Evolutionary conservation across 2,888 invertebrate genomes (phyloP), one percentile per base, ranked within the genome.

Genomic region (Clitarchus hookeri): DNA sequence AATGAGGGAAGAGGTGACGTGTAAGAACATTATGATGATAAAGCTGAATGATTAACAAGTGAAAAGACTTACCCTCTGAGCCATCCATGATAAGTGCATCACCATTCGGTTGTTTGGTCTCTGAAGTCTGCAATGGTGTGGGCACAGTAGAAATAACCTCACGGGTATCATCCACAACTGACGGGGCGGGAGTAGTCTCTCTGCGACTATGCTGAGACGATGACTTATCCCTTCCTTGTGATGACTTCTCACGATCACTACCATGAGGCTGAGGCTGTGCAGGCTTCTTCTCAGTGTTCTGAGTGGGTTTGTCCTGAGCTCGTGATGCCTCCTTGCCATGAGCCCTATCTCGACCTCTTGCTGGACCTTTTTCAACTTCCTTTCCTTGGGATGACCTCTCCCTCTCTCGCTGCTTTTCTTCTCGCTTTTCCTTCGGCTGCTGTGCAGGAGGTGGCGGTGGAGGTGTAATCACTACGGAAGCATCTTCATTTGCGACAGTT

Each of bases 221-320:
- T n/a, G n/a, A 78, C 79, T 86, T 86, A 8, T 86, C 84, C 44
- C 84, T 86, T n/a, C 79, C 84, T 6, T 78, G 86, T 48, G 86
- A 86, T 77, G 86, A 80, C 86, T 86, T 86, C 36, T 84, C 84
- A 16, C 80, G 79, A n/a, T 78, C 86, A n/a, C 86, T 54, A 77
- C 84, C 48, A 84, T 85, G 85, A 26, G 44, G 48, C 48, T 86
- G 83, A 6, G 78, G 83, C n/a, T 79, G 84, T 26, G 84, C 83
- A 23, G 84, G 84, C 84, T 84, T 86, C 54, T 86, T 84, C 44
- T 84, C 84, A 65, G 36, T 13, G 36, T 82, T 36, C 82, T 82
- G 79, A 25, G 48, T 48, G 16, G 48, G 16, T 8, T 48, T 48
- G 11, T 48, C 48, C 48, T 48, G 48, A 8, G 48, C 8, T 13